Evolutionary conservation across 2,113 vertebrate species (phyloP).

Genomic region (Gyps fulvus): DNA sequence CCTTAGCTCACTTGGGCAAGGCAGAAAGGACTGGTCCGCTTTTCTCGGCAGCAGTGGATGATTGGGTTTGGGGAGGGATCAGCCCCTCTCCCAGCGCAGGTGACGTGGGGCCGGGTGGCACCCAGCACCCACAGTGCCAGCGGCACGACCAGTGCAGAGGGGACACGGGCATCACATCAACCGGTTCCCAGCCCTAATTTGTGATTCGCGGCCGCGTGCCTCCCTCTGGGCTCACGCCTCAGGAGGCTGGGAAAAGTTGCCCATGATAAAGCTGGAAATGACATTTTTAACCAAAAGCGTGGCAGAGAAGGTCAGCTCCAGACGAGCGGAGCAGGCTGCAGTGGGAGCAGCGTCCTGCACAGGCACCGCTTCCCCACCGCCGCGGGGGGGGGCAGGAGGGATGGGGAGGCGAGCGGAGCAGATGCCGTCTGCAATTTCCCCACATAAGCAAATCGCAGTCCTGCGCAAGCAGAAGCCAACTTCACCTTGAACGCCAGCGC

Average conservation of each 20-base stretch:
- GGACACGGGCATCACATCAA: neutral
- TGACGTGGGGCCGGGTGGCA: rapidly evolving
- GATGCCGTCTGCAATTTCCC: neutral
- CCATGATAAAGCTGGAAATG: neutral
- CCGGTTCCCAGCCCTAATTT: neutral
- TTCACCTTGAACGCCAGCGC: neutral
- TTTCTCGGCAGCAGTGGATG: rapidly evolving
- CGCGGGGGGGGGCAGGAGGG: neutral
- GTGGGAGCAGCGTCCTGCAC: rapidly evolving
- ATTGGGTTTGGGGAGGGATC: too few species aligned
- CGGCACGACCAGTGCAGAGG: rapidly evolving
- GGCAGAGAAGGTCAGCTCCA: neutral
- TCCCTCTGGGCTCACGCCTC: neutral
- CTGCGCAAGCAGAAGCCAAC: neutral
- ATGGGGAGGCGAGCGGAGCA: neutral
- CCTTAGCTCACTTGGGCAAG: neutral
- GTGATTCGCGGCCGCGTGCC: neutral
- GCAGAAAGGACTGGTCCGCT: neutral
- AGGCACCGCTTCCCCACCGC: neutral
- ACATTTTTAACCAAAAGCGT: neutral
- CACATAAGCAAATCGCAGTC: neutral
- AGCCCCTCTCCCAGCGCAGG: neutral
- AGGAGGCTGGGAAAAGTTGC: neutral
- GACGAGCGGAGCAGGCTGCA: rapidly evolving
- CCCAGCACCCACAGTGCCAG: neutral